Evolutionary conservation across 1,140 invertebrate species (phyloP), one percentile per base, ranked within the genome.

Genomic region (Thaumetopoea pityocampa): DNA sequence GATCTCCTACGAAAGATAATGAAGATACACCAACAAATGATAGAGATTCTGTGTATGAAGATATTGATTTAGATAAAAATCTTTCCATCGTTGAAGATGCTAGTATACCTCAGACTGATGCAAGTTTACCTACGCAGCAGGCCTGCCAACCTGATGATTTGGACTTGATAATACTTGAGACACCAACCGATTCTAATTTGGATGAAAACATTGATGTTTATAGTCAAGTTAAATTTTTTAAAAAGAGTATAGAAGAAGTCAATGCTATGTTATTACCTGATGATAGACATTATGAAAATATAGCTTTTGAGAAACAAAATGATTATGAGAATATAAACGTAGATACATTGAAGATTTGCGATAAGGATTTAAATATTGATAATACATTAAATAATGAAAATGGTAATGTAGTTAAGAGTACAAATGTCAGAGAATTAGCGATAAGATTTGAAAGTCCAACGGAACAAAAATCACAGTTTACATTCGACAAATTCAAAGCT

Each of bases 171-270:
- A 84, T 80, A 7, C 45, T 84, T 24, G 80, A 84, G 46, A 80
- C 74, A 0, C 80, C 80, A 0, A 77, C 67, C 1, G 36, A 57
- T 11, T 51, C 66, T 0, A 33, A 50, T 5, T 19, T 64, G 9
- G 57, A 72, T 1, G 67, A 76, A 5, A 77, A 85, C 29, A 57
- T 74, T 28, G 88, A 86, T 18, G 89, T 93, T 0, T 93, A 93
- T 58, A 90, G 92, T 54, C 91, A 93, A 81, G 91, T 93, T 0
- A 92, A 92, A 55, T 89, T 92, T 52, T 90, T 93, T 43, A 86
- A 89, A 18, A 86, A 90, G 51, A 92, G 91, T 9, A 89, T 93
- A 29, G 88, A 92, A 35, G 91, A 93, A 74, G 90, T 93, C 0
- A 93, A 93, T 67, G 89, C 90, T 15, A 72, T 93, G 54, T 72